Conservation (phyloP, 2,113 vertebrate genomes). For the Cynocephalus volans region DNA sequence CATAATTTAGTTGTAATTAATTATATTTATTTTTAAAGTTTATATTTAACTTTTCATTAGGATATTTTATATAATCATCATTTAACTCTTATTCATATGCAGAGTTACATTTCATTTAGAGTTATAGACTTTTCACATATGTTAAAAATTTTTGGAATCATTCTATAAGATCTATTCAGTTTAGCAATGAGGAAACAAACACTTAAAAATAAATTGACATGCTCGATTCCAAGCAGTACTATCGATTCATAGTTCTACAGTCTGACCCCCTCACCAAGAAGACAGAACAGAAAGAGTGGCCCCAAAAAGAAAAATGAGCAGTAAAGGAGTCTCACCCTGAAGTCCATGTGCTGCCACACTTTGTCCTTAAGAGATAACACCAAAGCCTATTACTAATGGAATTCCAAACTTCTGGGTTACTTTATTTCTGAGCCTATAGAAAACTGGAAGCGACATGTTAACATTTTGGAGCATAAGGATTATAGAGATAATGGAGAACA, state of each 20-base stretch:
- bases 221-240: neutral
- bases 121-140: neutral
- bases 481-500: accelerated
- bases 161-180: neutral
- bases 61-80: neutral
- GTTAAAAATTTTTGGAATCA: neutral
- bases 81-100: neutral
- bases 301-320: neutral
- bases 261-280: neutral
- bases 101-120: neutral
- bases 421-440: neutral
- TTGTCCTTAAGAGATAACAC: neutral
- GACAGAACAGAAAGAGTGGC: neutral
- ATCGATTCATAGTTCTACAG: accelerated
- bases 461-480: accelerated
- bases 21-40: neutral
- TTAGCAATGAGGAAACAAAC: neutral
- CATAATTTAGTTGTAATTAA: neutral
- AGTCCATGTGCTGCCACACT: accelerated
- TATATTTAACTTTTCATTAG: neutral
- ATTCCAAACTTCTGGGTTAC: neutral
- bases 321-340: accelerated
- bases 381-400: neutral
- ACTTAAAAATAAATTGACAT: neutral
- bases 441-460: accelerated